A percentile compares a stretch with the other conserved stretches of the same genome.
phyloP scores from a whole-genome alignment of 2,113 vertebrate species.

The Hippoglossus stenolepis region DNA sequence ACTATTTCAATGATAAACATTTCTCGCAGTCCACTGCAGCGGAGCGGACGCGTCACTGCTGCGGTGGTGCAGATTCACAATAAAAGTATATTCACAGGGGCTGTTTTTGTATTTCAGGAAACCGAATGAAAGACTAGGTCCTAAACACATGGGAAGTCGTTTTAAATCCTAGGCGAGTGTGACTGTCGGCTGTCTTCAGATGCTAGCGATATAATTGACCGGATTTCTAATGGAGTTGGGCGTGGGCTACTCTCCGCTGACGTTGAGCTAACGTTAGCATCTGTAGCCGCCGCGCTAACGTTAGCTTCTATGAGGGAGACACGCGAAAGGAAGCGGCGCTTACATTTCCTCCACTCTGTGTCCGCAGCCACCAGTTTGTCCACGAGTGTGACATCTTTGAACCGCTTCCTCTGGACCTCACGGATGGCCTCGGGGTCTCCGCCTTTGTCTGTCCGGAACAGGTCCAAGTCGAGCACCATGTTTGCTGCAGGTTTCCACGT shows the following conservation, averaged over 20 bases:
- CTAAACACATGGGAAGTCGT: rapidly evolving
- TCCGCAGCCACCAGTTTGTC: conserved; percentile 91
- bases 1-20: not conserved
- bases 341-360: conserved; percentile 94
- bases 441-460: conserved; percentile 94
- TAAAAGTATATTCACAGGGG: not conserved
- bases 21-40: not conserved
- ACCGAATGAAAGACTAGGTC: not conserved
- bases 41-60: not conserved
- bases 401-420: conserved; percentile 90
- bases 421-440: conserved; percentile 90
- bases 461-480: conserved; percentile 95
- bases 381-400: conserved; percentile 93
- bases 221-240: not conserved
- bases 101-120: not conserved
- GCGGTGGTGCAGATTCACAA: not conserved
- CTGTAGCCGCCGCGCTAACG: conserved; percentile 31
- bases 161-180: rapidly evolving
- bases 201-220: not conserved
- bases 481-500: conserved; percentile 45
- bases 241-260: not conserved
- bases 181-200: rapidly evolving
- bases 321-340: conserved; percentile 45
- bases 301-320: conserved; percentile 10
- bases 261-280: conserved; percentile 44